Evolutionary conservation across 2,888 invertebrate species (phyloP).

Genomic region (Pachymerium ferrugineum): DNA sequence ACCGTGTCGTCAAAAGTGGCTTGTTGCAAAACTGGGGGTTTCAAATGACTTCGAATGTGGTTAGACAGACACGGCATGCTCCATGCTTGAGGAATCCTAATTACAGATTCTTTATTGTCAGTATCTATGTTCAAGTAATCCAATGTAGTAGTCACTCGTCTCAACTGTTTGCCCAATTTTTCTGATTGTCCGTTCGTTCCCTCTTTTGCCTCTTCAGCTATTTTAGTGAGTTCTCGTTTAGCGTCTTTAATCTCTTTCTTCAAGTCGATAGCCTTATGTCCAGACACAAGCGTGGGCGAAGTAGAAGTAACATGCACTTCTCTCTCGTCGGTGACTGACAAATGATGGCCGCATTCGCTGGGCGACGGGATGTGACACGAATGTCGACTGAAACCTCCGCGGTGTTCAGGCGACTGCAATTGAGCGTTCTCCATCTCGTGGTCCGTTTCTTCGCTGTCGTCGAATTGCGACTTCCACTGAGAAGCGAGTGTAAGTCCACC

Average conservation of each 20-base stretch:
- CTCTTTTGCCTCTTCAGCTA: slow-evolving; percentile 29
- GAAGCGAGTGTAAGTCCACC: slow-evolving; percentile 79
- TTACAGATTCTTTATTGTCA: slow-evolving; percentile 28
- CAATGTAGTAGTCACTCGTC: background rate
- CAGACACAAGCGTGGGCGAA: slow-evolving; percentile 6
- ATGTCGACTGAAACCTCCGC: slow-evolving; percentile 30
- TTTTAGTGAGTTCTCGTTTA: slow-evolving; percentile 31
- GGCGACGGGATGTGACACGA: slow-evolving; percentile 32
- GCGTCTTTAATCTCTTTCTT: slow-evolving; percentile 23
- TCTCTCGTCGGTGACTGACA: slow-evolving; percentile 28
- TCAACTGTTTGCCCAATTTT: background rate
- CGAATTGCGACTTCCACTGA: slow-evolving; percentile 93
- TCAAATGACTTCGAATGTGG: slow-evolving; percentile 57
- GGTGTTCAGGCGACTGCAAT: slow-evolving; percentile 56
- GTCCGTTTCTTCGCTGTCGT: slow-evolving; percentile 89
- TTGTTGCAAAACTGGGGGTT: slow-evolving; percentile 75
- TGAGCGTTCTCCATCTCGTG: slow-evolving; percentile 89
- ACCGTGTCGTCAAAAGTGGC: slow-evolving; percentile 76
- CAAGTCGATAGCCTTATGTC: slow-evolving; percentile 4
- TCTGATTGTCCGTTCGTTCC: background rate
- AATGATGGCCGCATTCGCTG: slow-evolving; percentile 9
- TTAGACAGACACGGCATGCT: slow-evolving; percentile 59
- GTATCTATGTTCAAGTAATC: slow-evolving; percentile 36
- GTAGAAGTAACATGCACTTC: background rate
- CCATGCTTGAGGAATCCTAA: slow-evolving; percentile 56